Conservation (phyloP, 2,797 vertebrate species). For the Arctocebus calabarensis region DNA sequence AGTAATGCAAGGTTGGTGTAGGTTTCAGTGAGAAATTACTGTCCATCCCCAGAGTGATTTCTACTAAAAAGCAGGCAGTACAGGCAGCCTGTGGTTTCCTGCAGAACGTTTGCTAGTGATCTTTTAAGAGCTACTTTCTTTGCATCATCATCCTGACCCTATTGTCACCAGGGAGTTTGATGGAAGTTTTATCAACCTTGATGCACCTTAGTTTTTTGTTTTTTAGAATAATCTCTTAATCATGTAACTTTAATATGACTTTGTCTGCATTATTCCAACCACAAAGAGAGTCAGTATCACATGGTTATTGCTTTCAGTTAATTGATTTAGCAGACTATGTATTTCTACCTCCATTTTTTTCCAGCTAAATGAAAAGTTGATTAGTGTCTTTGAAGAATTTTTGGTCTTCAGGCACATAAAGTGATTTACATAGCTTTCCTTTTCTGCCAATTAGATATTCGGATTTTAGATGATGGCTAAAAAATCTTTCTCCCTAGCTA, state of each 20-base stretch:
- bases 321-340: neutral
- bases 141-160: slow-evolving; percentile 98
- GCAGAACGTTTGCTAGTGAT: neutral
- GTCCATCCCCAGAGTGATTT: neutral
- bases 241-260: neutral
- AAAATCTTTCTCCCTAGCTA: neutral
- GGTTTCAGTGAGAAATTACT: slow-evolving; percentile 6
- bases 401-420: neutral
- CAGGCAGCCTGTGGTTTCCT: slow-evolving; percentile 26
- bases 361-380: neutral
- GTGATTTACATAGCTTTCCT: slow-evolving; percentile 32
- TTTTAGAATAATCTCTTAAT: neutral
- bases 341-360: neutral
- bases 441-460: slow-evolving; percentile 46
- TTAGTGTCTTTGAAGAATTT: neutral
- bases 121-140: slow-evolving; percentile 91
- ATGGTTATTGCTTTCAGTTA: neutral
- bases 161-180: slow-evolving; percentile 98
- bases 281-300: neutral
- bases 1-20: neutral
- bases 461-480: neutral
- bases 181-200: slow-evolving; percentile 88
- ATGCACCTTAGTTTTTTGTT: neutral
- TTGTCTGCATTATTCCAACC: neutral
- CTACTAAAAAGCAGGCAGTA: neutral